Evolutionary conservation across 1,140 invertebrate species (phyloP).

Genomic region (Orussus abietinus): DNA sequence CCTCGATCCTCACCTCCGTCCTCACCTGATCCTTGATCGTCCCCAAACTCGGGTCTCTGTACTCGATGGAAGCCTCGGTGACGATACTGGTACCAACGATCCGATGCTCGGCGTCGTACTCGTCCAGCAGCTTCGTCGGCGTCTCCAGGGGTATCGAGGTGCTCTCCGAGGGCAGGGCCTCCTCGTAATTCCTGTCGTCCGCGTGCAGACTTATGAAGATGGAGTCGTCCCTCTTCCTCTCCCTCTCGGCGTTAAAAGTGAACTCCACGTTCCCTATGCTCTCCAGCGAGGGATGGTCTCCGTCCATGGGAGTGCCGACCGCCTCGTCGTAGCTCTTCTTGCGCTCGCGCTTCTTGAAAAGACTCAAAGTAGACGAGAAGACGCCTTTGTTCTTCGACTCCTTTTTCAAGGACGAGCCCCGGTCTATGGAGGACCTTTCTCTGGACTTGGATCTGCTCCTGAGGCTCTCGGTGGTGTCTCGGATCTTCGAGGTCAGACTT

Average conservation of each 20-base stretch:
- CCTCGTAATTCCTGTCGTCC: conserved; percentile 37
- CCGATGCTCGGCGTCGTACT: conserved; percentile 37
- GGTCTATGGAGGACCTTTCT: conserved; percentile 34
- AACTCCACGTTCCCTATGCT: conserved; percentile 50
- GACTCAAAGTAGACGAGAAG: conserved; percentile 50
- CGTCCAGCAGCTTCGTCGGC: conserved; percentile 43
- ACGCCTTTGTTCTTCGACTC: conserved; percentile 51
- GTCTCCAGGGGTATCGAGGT: conserved; percentile 47
- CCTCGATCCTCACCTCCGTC: conserved; percentile 40
- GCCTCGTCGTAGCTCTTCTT: conserved; percentile 46
- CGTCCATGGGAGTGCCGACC: conserved; percentile 13
- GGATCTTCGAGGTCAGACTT: conserved; percentile 46
- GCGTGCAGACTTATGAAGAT: conserved; percentile 45
- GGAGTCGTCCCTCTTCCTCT: conserved; percentile 33
- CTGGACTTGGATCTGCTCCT: conserved; percentile 43
- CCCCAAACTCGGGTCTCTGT: conserved; percentile 19
- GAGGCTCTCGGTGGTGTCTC: conserved; percentile 45
- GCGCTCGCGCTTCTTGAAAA: conserved; percentile 53
- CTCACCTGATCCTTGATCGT: conserved; percentile 28
- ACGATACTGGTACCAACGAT: conserved; percentile 28
- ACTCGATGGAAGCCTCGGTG: conserved; percentile 42
- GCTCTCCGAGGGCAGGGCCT: conserved; percentile 42
- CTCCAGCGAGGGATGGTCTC: conserved; percentile 34
- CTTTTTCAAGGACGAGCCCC: conserved; percentile 39
- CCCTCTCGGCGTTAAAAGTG: conserved; percentile 41